Conservation (phyloP, 2,113 vertebrate species). For the Echinops telfairi region DNA sequence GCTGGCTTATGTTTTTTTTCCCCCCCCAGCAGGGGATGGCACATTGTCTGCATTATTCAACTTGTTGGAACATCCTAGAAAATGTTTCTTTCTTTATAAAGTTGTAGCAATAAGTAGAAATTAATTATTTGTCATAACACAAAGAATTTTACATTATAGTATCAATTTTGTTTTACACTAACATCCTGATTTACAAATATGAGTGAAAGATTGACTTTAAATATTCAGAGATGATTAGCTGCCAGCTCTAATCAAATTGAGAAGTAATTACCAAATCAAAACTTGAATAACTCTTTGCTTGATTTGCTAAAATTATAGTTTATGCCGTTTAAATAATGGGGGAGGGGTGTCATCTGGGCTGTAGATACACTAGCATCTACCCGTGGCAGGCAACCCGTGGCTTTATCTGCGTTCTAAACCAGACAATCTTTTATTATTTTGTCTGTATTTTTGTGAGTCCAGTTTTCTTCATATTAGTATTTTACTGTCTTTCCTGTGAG, state of each 20-base stretch:
- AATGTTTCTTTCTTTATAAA: constrained; percentile 74
- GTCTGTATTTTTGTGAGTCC: not conserved
- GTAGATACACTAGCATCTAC: constrained; percentile 49
- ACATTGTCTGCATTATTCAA: constrained; percentile 74
- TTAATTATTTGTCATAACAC: constrained; percentile 74
- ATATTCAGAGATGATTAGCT: constrained; percentile 90
- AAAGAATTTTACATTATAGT: constrained; percentile 73
- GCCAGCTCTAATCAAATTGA: constrained; percentile 93
- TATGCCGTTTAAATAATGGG: constrained; percentile 90
- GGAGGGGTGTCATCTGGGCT: constrained; percentile 86
- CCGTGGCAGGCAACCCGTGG: not conserved
- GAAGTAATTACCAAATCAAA: constrained; percentile 93
- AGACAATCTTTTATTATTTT: not conserved
- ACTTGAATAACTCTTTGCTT: constrained; percentile 92
- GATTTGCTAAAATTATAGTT: constrained; percentile 93
- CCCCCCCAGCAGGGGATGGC: not conserved
- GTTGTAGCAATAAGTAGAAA: constrained; percentile 70
- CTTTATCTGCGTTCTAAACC: constrained; percentile 11
- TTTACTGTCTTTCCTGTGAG: constrained; percentile 9
- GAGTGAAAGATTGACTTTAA: constrained; percentile 90
- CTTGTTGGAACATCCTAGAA: constrained; percentile 68
- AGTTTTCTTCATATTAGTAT: not conserved
- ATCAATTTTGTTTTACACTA: constrained; percentile 78
- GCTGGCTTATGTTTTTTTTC: constrained; percentile 8
- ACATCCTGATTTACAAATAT: constrained; percentile 86